Evolutionary conservation across 2,113 vertebrate genomes (phyloP), one percentile per base, ranked within the genome.

Genomic region (Buteo buteo): DNA sequence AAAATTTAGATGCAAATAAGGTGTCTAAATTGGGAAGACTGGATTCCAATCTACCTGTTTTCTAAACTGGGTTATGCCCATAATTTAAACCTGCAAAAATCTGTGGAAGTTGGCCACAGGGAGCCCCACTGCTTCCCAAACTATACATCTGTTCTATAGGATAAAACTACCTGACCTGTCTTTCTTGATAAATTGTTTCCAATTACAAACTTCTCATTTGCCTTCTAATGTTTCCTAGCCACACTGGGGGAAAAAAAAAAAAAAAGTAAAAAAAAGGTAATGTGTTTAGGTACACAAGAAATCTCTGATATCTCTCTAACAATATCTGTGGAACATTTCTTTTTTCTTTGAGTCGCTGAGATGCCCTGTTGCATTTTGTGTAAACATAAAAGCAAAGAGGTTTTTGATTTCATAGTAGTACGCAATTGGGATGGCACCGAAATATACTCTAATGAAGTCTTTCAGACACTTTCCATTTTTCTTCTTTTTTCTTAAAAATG

Each of bases 181-280:
- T 88, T 83, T 83, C 45, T 80, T 80, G 20, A 32, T 69, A 49
- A 52, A 14, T 47, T 71, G 9, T 73, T 91, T 84, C 26, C 10
- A 61, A 17, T 38, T 84, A 7, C 8, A 84, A 67, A 85, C 11
- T 47, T 78, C 34, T 76, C 7, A 45, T 83, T 66, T 67, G 20
- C 74, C 55, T 89, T 87, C 47, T 34, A 44, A 50, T 85, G 24
- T 36, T 94, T 45, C 29, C 42, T n/a, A n/a, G 5, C 29, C 11
- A 44, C 6, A 34, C 14, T 31, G 10, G 5, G 62, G 19, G 13
- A 24, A 36, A 67, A 40, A 22, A 24, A 18, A 26, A 36, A 34
- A 3, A 2, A 11, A 42, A 14, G 52, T 54, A 6, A 50, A n/a
- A 52, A 21, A 45, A 59, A 29, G 0, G 1, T 22, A 36, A 7